Percentiles rank a stretch among this genome's conserved stretches.
These are phyloP conservation scores for Aquatica leii DNA, from an alignment of 2,888 invertebrate species.

Conservation along the genomic window DNA sequence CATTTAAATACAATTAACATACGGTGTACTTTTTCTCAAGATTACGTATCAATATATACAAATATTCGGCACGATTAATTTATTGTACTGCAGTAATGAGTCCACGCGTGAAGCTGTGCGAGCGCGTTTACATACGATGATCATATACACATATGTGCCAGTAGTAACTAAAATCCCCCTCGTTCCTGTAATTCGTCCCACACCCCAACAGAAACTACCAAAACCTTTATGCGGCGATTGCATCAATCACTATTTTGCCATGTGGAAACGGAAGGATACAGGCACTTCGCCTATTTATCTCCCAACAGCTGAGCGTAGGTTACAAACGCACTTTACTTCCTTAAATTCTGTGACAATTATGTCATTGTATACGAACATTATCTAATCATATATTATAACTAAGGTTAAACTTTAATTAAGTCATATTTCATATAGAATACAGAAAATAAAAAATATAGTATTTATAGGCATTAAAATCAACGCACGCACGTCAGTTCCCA, in stretches of 20 bases:
- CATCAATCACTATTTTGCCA: constrained; percentile 21
- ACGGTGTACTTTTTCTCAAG: no score
- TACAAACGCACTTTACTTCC: no score
- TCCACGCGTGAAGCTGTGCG: constrained; percentile 26
- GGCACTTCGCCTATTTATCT: not conserved
- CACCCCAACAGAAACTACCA: constrained; percentile 20
- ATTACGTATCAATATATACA: not conserved
- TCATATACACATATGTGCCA: constrained; percentile 20
- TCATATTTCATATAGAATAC: no score
- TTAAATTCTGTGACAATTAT: no score
- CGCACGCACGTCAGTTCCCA: no score
- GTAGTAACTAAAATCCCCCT: constrained; percentile 15
- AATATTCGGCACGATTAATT: constrained; percentile 3
- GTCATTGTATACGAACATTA: no score
- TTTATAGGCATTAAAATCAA: no score
- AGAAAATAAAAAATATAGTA: no score
- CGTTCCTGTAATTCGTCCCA: constrained; percentile 19
- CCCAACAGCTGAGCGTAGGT: constrained; percentile 8
- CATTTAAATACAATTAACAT: not conserved
- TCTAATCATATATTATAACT: no score
- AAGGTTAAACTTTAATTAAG: no score
- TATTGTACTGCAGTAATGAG: not conserved
- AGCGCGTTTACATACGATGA: constrained; percentile 15
- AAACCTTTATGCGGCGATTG: constrained; percentile 1
- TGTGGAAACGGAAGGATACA: constrained; percentile 10